Base-by-base conservation (phyloP, 2,888 invertebrate species). In the Dichetophora obliterata region DNA sequence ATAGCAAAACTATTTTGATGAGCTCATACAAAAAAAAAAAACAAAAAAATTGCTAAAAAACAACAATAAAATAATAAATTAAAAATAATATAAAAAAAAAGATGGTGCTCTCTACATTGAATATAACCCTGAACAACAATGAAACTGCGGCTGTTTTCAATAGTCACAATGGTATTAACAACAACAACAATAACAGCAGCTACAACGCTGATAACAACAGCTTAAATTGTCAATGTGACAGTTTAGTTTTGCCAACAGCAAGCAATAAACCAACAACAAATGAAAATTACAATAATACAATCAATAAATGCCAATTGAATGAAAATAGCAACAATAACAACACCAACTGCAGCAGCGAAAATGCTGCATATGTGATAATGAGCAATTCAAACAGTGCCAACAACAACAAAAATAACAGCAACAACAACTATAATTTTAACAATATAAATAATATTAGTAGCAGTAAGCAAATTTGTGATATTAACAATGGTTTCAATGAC, bases 21-120 rank as follows among this genome's bases (percentile, higher is more conserved):
- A 54, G 22, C 22, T 19, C n/a, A 54, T 19, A 19, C 19, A 54
- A 54, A 19, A 54, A 54, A 0, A 2, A 52, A 69, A 27, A 50
- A 24, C 2, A 27, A 69, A 8, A 22, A n/a, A n/a, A n/a, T n/a
- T n/a, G n/a, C n/a, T n/a, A n/a, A n/a, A n/a, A n/a, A n/a, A n/a
- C n/a, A n/a, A n/a, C n/a, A n/a, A n/a, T n/a, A n/a, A n/a, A 16
- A 52, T 19, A 65, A 43, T 65, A 76, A 1, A 14, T 14, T 24
- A 65, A 52, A 80, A 80, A 76, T 63, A 43, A 50, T n/a, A 75
- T 54, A 68, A 16, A 76, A 68, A 48, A 66, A 4, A 82, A 83
- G 81, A 88, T 88, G 88, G 87, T 89, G 72, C 82, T 89, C 75
- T 85, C 89, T 77, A 88, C 86, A 66, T 79, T 88, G 78, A 86